These are phyloP conservation scores for Halichoerus grypus DNA, from an alignment of 2,113 vertebrate species.

Conservation along the genomic window DNA sequence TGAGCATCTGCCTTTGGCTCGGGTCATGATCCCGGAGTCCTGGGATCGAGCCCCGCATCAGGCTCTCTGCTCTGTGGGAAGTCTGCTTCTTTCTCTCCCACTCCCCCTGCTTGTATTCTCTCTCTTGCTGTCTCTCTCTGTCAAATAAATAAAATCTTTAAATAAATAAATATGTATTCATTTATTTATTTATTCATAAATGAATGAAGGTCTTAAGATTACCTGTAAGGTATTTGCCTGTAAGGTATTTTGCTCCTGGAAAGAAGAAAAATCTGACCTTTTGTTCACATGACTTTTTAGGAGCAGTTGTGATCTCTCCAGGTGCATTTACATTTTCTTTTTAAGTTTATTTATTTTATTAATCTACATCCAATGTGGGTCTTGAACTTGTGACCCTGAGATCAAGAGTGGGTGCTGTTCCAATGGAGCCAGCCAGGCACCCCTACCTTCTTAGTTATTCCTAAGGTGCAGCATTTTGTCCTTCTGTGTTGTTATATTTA, in stretches of 20 bases:
- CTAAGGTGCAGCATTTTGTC: background rate
- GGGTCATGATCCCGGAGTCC: too few species aligned
- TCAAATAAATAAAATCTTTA: too few species aligned
- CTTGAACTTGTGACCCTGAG: background rate
- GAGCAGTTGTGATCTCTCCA: background rate
- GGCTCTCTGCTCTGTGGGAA: too few species aligned
- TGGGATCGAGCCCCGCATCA: too few species aligned
- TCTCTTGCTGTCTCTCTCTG: too few species aligned
- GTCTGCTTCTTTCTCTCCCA: too few species aligned
- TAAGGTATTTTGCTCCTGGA: background rate
- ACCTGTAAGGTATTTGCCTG: too few species aligned
- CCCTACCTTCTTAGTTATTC: background rate
- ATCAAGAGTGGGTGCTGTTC: background rate
- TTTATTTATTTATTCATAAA: background rate
- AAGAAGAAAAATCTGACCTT: background rate
- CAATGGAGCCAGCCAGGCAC: background rate
- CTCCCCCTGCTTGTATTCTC: too few species aligned
- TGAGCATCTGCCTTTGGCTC: too few species aligned
- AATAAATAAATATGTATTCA: too few species aligned
- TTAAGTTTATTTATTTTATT: background rate
- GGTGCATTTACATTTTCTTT: background rate
- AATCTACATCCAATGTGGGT: background rate
- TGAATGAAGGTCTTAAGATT: background rate
- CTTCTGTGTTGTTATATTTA: background rate
- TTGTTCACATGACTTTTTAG: background rate